Evolutionary conservation across 2,113 vertebrate genomes (phyloP), one percentile per base, ranked within the genome.

Genomic region (Camelus dromedarius): DNA sequence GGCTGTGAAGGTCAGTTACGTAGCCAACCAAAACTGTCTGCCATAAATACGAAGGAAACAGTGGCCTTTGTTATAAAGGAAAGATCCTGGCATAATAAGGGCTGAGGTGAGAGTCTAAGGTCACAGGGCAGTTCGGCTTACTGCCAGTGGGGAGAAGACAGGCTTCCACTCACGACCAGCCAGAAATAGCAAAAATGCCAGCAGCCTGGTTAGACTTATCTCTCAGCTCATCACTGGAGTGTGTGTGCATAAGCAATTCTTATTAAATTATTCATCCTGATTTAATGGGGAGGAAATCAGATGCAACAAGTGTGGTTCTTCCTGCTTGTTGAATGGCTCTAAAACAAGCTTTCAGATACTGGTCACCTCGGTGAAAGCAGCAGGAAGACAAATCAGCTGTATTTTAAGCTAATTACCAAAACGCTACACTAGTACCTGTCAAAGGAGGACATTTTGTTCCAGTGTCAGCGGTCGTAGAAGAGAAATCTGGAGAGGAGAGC

Each of bases 181-280:
- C 38, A 85, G 94, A 87, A 92, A 76, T 24, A 89, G 35, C 22
- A 52, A 91, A 86, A 93, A 93, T 16, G 66, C 38, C 79, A 88
- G 75, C 42, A 93, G 32, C 66, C 56, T 70, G 10, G 30, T 42
- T 42, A 97, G 46, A 92, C 92, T 91, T 93, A 58, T 77, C 95
- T 92, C 94, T 95, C 81, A 95, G 38, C 80, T 30, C 28, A 72
- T 94, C 88, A 69, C 81, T 48, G 56, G 64, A 95, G 92, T 98
- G 64, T 79, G 96, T 96, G 90, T 95, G 97, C 80, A 9, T 30
- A 96, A 96, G 96, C 86, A 93, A 93, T 96, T 97, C 86, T 93
- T 91, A 81, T 77, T 99, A 98, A 98, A 98, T 98, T 98, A 98
- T 99, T 98, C 97, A 98, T 98, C 96, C 67, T 89, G 96, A 98